Conservation (phyloP, 2,888 invertebrate species). For the Melanchra persicariae region DNA sequence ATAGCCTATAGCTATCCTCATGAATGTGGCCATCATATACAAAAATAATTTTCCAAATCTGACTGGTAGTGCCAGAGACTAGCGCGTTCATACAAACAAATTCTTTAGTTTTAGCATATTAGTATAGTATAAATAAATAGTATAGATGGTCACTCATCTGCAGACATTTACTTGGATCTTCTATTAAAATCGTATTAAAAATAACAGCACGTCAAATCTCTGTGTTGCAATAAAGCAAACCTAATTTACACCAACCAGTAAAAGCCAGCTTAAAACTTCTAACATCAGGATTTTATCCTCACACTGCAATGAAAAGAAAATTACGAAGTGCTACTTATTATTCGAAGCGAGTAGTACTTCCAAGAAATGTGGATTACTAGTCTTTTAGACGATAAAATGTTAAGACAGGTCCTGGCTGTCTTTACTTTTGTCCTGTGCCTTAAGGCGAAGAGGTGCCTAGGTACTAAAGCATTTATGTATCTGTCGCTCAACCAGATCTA, state of each 20-base stretch:
- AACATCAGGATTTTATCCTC: constrained; percentile 34
- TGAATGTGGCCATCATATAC: too few species aligned
- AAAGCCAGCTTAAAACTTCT: constrained; percentile 10
- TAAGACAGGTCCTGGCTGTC: not conserved
- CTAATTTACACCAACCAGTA: constrained; percentile 15
- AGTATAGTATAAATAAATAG: too few species aligned
- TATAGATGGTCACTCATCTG: too few species aligned
- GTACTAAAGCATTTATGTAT: too few species aligned
- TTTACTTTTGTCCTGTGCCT: not conserved
- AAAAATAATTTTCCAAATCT: too few species aligned
- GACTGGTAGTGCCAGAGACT: too few species aligned
- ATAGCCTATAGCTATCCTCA: too few species aligned
- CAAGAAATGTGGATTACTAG: constrained; percentile 20
- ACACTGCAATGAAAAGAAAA: constrained; percentile 46
- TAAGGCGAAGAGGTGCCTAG: too few species aligned
- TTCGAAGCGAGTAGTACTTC: constrained; percentile 36
- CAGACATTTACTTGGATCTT: too few species aligned
- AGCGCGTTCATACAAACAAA: too few species aligned
- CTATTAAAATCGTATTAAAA: not conserved
- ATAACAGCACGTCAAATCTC: not conserved
- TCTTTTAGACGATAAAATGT: constrained; percentile 9
- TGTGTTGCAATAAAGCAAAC: constrained; percentile 16
- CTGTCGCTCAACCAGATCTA: too few species aligned
- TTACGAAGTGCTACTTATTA: constrained; percentile 49
- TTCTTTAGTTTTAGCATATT: too few species aligned